Conservation (phyloP, 2,888 invertebrate species). For the Callyntrura sp. region DNA sequence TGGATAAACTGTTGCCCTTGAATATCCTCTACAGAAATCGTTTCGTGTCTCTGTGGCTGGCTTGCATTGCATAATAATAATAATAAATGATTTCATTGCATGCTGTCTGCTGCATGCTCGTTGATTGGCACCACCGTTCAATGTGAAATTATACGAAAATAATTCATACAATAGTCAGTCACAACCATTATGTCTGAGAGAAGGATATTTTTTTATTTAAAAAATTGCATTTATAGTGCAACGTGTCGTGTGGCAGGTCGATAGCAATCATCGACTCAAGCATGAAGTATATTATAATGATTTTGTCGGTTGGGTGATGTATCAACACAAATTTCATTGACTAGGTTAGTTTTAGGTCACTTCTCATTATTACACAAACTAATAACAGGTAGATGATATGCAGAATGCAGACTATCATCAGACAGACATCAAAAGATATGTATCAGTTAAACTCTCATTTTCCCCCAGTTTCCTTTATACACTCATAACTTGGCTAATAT, state of each 20-base stretch:
- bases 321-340: neutral
- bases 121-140: slow-evolving; percentile 26
- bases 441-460: too few species aligned
- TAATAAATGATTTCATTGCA: slow-evolving; percentile 29
- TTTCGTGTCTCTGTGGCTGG: slow-evolving; percentile 27
- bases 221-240: slow-evolving; percentile 45
- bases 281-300: neutral
- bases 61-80: slow-evolving; percentile 40
- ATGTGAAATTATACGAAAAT: slow-evolving; percentile 21
- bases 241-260: neutral
- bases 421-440: too few species aligned
- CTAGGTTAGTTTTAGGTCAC: neutral
- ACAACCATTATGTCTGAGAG: slow-evolving; percentile 4
- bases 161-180: slow-evolving; percentile 40
- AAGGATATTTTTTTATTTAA: neutral
- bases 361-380: too few species aligned
- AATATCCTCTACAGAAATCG: slow-evolving; percentile 48
- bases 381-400: too few species aligned
- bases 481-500: too few species aligned
- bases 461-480: too few species aligned
- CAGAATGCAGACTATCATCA: too few species aligned
- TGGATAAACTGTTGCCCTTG: slow-evolving; percentile 67
- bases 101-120: slow-evolving; percentile 32
- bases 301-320: neutral
- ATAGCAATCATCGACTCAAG: neutral